Percentiles rank a stretch among this genome's conserved stretches.
Conservation (phyloP, 2,888 invertebrate species). For the Cosmopolites sordidus region DNA sequence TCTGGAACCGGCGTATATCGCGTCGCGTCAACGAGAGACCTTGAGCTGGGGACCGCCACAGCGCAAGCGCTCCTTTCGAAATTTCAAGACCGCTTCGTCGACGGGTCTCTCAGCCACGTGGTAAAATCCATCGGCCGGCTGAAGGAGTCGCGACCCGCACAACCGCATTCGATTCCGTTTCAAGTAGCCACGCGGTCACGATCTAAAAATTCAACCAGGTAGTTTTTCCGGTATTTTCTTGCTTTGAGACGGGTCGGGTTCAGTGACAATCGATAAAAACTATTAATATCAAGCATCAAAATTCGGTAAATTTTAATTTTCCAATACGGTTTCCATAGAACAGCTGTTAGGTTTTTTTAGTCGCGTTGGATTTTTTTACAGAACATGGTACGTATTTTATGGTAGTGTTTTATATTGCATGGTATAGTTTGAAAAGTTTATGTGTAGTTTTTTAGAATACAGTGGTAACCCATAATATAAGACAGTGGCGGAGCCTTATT, state of each 20-base stretch:
- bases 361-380: neutral
- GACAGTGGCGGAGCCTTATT: too few species aligned
- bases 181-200: too few species aligned
- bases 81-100: slow-evolving; percentile 28
- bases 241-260: too few species aligned
- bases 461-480: too few species aligned
- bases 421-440: too few species aligned
- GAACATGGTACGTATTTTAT: slow-evolving; percentile 1
- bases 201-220: too few species aligned
- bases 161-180: too few species aligned
- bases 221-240: too few species aligned
- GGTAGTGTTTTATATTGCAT: neutral
- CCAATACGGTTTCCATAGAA: neutral
- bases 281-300: too few species aligned
- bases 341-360: neutral
- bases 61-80: slow-evolving; percentile 28
- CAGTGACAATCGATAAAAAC: too few species aligned
- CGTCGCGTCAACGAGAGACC: slow-evolving; percentile 9
- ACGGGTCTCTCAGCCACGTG: slow-evolving; percentile 32
- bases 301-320: too few species aligned
- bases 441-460: too few species aligned
- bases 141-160: slow-evolving; percentile 1
- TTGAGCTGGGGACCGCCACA: slow-evolving; percentile 4
- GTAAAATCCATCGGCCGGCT: slow-evolving; percentile 32
- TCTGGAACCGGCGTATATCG: neutral